Evolutionary conservation across 2,888 invertebrate species (phyloP).

Genomic region (Trissoscelio sp.): DNA sequence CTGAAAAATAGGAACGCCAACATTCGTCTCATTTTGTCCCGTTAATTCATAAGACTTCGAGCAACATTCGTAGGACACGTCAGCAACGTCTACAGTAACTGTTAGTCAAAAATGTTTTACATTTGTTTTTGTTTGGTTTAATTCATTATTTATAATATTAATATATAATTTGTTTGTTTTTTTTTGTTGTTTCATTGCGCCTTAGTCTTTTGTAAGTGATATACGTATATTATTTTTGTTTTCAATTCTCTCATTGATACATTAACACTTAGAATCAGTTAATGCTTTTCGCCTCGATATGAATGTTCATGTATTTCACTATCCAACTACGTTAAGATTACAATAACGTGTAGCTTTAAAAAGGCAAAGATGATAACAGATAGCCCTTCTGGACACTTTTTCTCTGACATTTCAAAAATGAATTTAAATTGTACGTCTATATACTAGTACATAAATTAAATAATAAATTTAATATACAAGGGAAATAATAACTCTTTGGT

Average conservation of each 20-base stretch:
- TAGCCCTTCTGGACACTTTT: no score
- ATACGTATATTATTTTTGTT: conserved; percentile 62
- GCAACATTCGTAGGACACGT: conserved; percentile 52
- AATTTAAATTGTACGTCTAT: no score
- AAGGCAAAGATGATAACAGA: conserved; percentile 67
- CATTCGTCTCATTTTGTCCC: conserved; percentile 42
- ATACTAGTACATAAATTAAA: no score
- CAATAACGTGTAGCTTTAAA: conserved; percentile 65
- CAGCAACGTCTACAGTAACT: conserved; percentile 45
- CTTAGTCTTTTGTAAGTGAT: conserved; percentile 62
- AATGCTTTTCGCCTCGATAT: conserved; percentile 63
- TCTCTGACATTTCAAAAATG: no score
- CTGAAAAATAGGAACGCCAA: conserved; percentile 61
- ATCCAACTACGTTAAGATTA: conserved; percentile 60
- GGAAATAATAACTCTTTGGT: no score
- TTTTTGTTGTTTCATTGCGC: conserved; percentile 37
- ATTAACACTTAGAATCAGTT: conserved; percentile 43
- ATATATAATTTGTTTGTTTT: conserved; percentile 22
- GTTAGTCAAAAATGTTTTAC: conserved; percentile 42
- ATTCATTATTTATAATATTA: conserved; percentile 48
- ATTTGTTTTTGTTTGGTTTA: conserved; percentile 28
- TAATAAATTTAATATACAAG: no score
- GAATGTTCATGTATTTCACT: conserved; percentile 61
- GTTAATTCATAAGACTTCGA: conserved; percentile 51
- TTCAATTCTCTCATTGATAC: conserved; percentile 48